phyloP scores from a whole-genome alignment of 1,140 invertebrate genomes.

The Goniozus legneri region DNA sequence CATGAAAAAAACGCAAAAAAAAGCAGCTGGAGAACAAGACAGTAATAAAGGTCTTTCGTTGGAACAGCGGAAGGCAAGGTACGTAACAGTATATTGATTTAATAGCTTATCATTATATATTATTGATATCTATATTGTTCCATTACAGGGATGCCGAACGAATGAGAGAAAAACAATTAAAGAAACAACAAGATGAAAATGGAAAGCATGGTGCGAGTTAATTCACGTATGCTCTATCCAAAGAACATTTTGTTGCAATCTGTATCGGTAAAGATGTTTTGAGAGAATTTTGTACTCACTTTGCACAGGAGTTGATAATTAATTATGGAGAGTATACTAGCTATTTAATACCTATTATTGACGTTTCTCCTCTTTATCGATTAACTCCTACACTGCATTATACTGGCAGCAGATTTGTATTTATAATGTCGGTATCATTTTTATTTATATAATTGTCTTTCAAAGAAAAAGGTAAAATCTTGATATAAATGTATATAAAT shows the following conservation, averaged over 20 bases:
- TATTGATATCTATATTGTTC: constrained; percentile 9
- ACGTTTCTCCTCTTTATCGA: too few species aligned
- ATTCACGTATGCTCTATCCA: constrained; percentile 12
- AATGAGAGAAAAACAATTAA: constrained; percentile 61
- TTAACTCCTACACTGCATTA: too few species aligned
- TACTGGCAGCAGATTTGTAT: too few species aligned
- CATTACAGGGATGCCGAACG: constrained; percentile 59
- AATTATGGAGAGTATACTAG: too few species aligned
- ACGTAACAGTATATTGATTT: constrained; percentile 10
- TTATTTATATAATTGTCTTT: too few species aligned
- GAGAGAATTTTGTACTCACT: too few species aligned
- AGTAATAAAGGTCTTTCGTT: constrained; percentile 61
- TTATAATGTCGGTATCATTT: too few species aligned
- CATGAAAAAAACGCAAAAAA: constrained; percentile 59
- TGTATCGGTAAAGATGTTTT: too few species aligned
- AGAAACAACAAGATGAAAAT: constrained; percentile 37
- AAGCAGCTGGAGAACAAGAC: constrained; percentile 56
- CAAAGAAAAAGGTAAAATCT: too few species aligned
- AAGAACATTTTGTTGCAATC: not conserved
- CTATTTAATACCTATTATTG: too few species aligned
- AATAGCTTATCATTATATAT: constrained; percentile 1
- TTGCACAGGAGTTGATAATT: too few species aligned
- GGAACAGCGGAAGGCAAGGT: constrained; percentile 62
- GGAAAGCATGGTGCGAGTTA: constrained; percentile 32
- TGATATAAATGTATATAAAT: too few species aligned